Evolutionary conservation across 2,113 vertebrate genomes (phyloP), one percentile per base, ranked within the genome.

Genomic region (Lampris megalopsis): DNA sequence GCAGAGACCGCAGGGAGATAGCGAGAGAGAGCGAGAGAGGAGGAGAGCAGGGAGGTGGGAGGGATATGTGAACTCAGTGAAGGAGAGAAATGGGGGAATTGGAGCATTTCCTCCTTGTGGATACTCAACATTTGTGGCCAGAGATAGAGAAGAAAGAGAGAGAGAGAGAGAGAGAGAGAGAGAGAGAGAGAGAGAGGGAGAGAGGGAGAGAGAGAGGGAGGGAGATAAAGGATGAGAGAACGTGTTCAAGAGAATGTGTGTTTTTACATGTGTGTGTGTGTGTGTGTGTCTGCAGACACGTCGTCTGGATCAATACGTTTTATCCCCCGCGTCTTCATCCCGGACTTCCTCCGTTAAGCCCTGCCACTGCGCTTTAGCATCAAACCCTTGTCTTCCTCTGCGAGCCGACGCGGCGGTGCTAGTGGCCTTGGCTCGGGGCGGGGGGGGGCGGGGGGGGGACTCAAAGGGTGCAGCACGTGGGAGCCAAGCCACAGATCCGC

Each of bases 51-150:
- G 45, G 68, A 58, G 43, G 53, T 52, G 62, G 10, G 70, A 68
- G 56, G 62, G 52, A 80, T 77, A 45, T 81, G 63, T 54, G 74
- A 78, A 72, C 67, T 84, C 74, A 63, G 43, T 87, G 81, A 83
- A 82, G 87, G 81, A 87, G 79, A 87, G 79, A 92, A 92, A 92
- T 85, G 68, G 40, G 70, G 83, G 82, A 88, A 89, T 53, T 90
- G 84, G 85, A 91, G 88, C 88, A 80, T 87, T 84, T 83, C 48
- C 77, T 73, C 86, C 85, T 77, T 0, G 75, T 86, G 85, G 88
- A 86, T 83, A 81, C 84, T 80, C 6, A 68, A 64, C 73, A 60
- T 83, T 82, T 80, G 79, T 54, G 72, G 82, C 37, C 8, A 50
- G 47, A 36, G 50, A n/a, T 10, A 53, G 13, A 5, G 50, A 24